A percentile compares a stretch with the other conserved stretches of the same genome.
Evolutionary conservation across 2,113 vertebrate species (phyloP).

Genomic region (Balaeniceps rex): DNA sequence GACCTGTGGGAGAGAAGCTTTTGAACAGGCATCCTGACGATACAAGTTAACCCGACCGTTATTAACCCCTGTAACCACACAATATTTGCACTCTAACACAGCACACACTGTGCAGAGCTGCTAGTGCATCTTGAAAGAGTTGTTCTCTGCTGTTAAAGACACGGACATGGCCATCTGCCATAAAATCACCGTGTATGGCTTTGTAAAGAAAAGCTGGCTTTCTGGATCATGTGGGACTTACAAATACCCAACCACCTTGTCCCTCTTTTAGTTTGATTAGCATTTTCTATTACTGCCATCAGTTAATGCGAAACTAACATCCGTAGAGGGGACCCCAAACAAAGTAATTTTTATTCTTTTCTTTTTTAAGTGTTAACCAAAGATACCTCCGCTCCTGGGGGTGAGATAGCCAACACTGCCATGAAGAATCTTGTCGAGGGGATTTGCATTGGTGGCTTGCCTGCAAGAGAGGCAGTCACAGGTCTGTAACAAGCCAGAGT

Average conservation of each 20-base stretch:
- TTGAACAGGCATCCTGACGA: neutral
- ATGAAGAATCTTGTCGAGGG: conserved; percentile 92
- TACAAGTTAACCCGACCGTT: rapidly evolving
- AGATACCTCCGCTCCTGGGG: conserved; percentile 88
- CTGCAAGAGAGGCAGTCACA: conserved; percentile 69
- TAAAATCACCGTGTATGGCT: rapidly evolving
- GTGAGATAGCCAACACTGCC: conserved; percentile 93
- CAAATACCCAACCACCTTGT: neutral
- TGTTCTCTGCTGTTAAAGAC: neutral
- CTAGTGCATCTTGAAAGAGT: neutral
- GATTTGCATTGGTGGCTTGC: conserved; percentile 91
- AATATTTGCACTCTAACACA: neutral
- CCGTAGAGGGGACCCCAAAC: too few relatives aligned
- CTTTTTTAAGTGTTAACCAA: neutral
- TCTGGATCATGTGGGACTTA: neutral
- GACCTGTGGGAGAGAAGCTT: conserved; percentile 70
- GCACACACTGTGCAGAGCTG: neutral
- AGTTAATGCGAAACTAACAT: rapidly evolving
- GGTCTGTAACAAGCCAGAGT: neutral
- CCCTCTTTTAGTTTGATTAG: neutral
- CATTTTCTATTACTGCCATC: neutral
- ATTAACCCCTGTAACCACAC: neutral
- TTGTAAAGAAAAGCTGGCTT: neutral
- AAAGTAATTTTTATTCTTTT: neutral
- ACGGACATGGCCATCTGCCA: neutral